Percentiles rank a stretch among this genome's conserved stretches.
Conservation (phyloP, 2,797 vertebrate species). For the Huso huso region DNA sequence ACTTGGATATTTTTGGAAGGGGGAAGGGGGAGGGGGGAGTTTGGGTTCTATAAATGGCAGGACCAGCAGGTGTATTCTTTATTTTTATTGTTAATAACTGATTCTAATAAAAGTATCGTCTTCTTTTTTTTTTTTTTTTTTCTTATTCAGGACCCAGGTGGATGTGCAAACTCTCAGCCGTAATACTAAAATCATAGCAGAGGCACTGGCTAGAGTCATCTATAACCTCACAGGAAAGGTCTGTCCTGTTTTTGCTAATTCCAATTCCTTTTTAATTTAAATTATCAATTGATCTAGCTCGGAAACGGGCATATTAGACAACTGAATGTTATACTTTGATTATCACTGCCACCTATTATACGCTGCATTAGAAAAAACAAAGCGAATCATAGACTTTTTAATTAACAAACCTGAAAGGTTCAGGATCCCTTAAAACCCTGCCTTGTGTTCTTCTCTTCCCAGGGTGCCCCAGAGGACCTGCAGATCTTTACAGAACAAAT, state of each 20-base stretch:
- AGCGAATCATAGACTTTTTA: too few relatives aligned
- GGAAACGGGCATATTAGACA: too few relatives aligned
- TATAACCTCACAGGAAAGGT: slow-evolving; percentile 98
- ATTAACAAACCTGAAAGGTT: not conserved
- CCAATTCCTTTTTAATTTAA: too few relatives aligned
- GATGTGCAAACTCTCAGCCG: slow-evolving; percentile 77
- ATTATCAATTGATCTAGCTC: too few relatives aligned
- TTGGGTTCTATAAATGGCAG: slow-evolving; percentile 51
- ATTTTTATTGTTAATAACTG: slow-evolving; percentile 41
- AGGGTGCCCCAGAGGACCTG: slow-evolving; percentile 83
- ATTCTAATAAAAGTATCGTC: not conserved
- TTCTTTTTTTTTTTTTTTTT: slow-evolving; percentile 16
- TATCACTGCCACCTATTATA: too few relatives aligned
- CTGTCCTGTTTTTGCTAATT: too few relatives aligned
- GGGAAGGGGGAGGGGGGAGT: slow-evolving; percentile 58
- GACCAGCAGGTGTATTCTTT: too few relatives aligned
- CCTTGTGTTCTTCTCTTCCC: slow-evolving; percentile 21
- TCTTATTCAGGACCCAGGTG: slow-evolving; percentile 69
- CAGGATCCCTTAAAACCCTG: not conserved
- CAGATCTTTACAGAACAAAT: slow-evolving; percentile 96
- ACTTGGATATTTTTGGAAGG: not conserved
- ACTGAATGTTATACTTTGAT: too few relatives aligned
- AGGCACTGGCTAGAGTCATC: slow-evolving; percentile 85
- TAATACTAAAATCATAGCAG: slow-evolving; percentile 85
- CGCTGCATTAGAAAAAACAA: too few relatives aligned